A percentile compares a stretch with the other conserved stretches of the same genome.
Evolutionary conservation across 2,113 vertebrate genomes (phyloP).

Genomic region (Corythornis vintsioides): DNA sequence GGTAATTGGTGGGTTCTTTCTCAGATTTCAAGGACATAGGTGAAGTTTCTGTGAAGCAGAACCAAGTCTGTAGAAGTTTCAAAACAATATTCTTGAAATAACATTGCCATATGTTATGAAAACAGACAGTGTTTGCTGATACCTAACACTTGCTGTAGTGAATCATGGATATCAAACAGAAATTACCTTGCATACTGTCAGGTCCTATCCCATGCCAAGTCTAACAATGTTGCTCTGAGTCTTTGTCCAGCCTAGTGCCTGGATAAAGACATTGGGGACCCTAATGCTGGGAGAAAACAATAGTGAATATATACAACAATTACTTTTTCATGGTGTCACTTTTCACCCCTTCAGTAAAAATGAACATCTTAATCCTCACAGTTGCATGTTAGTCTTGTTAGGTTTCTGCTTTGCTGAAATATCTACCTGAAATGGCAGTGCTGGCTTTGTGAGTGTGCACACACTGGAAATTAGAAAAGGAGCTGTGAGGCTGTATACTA

Average conservation of each 20-base stretch:
- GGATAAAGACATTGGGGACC: neutral
- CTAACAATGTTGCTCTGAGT: neutral
- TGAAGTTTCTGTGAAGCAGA: neutral
- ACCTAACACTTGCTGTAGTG: neutral
- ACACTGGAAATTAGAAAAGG: neutral
- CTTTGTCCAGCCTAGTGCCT: neutral
- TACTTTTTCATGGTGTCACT: neutral
- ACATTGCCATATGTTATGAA: neutral
- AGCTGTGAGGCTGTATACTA: neutral
- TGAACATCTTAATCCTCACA: neutral
- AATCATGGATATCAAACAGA: neutral
- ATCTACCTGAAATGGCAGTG: neutral
- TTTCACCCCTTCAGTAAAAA: neutral
- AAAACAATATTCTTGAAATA: conserved; percentile 1
- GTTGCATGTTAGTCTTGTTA: neutral
- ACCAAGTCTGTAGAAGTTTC: neutral
- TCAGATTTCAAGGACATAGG: neutral
- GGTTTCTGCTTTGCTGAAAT: neutral
- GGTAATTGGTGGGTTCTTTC: neutral
- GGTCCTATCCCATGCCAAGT: neutral
- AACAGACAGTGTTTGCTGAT: neutral
- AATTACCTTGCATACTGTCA: neutral
- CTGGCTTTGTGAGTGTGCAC: neutral
- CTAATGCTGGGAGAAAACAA: neutral
- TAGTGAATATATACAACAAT: neutral